Percentiles rank a stretch among this genome's conserved stretches.
phyloP scores from a whole-genome alignment of 92 coral and sea anemone genomes.

The Ricordea florida region DNA sequence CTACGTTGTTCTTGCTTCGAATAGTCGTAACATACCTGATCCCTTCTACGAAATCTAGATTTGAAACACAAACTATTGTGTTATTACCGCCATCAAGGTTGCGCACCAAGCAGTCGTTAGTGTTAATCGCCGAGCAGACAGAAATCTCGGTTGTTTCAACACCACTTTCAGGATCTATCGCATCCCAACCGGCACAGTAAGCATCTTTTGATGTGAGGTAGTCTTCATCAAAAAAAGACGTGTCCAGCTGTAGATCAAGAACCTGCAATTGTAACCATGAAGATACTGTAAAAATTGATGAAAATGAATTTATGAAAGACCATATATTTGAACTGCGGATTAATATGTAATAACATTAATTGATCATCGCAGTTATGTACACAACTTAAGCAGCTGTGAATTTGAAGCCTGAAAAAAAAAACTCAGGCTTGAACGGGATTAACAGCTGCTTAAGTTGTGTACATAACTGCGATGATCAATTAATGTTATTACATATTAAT shows the following conservation, averaged over 20 bases:
- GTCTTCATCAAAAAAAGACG: conserved; percentile 20
- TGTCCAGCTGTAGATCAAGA: conserved; percentile 26
- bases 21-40: conserved; percentile 43
- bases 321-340: no score
- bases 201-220: conserved; percentile 34
- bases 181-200: conserved; percentile 55
- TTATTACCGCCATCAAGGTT: conserved; percentile 55
- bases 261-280: background rate
- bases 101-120: conserved; percentile 52
- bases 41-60: conserved; percentile 65
- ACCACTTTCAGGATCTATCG: conserved; percentile 63
- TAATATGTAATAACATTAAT: no score
- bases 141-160: conserved; percentile 53
- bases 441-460: no score
- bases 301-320: no score
- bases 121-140: conserved; percentile 59
- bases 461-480: no score
- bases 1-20: conserved; percentile 63
- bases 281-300: background rate
- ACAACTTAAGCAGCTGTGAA: no score
- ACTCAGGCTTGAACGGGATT: no score
- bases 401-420: no score
- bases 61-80: conserved; percentile 49
- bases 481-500: no score
- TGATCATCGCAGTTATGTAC: no score